Conservation (phyloP, 2,113 vertebrate genomes). For the Telmatochromis sp. region DNA sequence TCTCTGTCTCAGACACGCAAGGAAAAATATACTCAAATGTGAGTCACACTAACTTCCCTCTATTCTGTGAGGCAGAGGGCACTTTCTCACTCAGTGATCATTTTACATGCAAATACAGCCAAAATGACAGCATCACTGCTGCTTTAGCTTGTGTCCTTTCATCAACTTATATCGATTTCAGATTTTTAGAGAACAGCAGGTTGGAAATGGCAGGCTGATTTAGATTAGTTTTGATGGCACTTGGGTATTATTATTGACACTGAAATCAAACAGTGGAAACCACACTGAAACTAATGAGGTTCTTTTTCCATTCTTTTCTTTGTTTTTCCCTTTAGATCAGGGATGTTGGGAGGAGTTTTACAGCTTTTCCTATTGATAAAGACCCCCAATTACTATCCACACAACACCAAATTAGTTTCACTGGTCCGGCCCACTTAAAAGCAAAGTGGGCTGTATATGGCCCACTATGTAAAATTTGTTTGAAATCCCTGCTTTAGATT, state of each 20-base stretch:
- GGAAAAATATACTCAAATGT: not conserved
- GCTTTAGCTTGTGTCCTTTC: not conserved
- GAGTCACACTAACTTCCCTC: not conserved
- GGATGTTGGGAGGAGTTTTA: not conserved
- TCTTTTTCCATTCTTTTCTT: not conserved
- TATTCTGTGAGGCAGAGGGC: not conserved
- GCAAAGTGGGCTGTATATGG: not conserved
- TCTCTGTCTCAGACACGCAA: not conserved
- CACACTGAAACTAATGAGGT: not conserved
- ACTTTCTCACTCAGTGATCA: not conserved
- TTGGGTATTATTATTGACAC: not conserved
- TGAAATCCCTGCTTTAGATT: not conserved
- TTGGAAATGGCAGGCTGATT: not conserved
- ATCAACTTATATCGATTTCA: not conserved
- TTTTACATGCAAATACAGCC: not conserved
- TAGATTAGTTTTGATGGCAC: not conserved
- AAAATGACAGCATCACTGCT: not conserved
- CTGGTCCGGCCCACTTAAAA: not conserved
- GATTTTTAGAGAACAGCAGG: not conserved
- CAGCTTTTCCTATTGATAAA: not conserved
- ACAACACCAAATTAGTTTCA: not conserved
- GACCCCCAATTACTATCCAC: not conserved
- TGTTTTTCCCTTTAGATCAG: not conserved
- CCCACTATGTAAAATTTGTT: not conserved
- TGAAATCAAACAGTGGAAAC: not conserved